phyloP scores from a whole-genome alignment of 2,113 vertebrate species.

The Myanophis thanlyinensis region DNA sequence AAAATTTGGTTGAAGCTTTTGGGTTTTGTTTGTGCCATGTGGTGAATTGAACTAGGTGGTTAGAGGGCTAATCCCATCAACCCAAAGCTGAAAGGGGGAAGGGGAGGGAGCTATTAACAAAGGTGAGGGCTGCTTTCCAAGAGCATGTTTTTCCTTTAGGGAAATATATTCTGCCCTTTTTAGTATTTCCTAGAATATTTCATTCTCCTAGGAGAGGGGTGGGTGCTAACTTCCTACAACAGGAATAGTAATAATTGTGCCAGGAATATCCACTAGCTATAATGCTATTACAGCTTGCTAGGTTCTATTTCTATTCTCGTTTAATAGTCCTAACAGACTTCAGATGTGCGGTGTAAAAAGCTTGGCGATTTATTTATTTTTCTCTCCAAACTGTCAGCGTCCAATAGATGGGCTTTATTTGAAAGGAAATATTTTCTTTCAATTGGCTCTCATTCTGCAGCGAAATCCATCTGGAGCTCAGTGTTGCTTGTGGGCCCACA shows the following conservation, averaged over 20 bases:
- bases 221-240: no score
- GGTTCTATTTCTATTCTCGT: conserved; percentile 7
- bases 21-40: no score
- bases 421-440: conserved; percentile 4
- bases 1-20: no score
- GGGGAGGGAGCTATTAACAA: no score
- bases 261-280: neutral
- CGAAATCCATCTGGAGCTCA: conserved; percentile 20
- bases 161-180: no score
- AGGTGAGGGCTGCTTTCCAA: no score
- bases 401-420: neutral
- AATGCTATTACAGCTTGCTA: neutral
- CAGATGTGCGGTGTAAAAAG: neutral
- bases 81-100: no score
- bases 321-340: conserved; percentile 15
- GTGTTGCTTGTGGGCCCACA: conserved; percentile 21
- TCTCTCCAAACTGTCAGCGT: neutral
- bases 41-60: no score
- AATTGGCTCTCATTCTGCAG: neutral
- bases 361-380: neutral
- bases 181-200: no score
- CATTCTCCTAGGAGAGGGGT: no score
- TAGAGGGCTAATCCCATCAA: no score
- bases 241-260: conserved; percentile 12
- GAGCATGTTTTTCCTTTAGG: no score